Percentiles rank a stretch among this genome's conserved stretches.
Evolutionary conservation across 1,140 invertebrate genomes (phyloP).

Genomic region (Leptinotarsa lineolata): DNA sequence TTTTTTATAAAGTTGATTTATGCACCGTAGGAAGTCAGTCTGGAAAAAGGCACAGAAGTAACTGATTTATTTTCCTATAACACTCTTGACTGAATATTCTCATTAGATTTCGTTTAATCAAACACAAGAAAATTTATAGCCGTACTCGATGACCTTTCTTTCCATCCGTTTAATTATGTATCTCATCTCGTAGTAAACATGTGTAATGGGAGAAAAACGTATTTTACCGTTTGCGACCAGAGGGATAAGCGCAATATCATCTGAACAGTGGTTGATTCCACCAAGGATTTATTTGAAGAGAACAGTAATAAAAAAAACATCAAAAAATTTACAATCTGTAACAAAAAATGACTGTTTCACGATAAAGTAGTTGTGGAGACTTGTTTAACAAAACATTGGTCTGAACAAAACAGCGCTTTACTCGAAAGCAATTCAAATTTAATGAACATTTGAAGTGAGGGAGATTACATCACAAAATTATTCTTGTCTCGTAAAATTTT

Average conservation of each 20-base stretch:
- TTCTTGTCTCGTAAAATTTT: no score
- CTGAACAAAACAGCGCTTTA: no score
- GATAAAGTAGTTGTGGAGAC: no score
- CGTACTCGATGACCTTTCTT: background rate
- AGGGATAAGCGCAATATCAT: background rate
- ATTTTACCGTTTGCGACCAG: background rate
- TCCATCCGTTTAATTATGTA: conserved; percentile 4
- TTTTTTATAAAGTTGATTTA: conserved; percentile 1
- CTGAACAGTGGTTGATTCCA: background rate
- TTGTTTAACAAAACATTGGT: no score
- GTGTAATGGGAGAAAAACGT: conserved; percentile 8
- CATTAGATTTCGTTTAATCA: conserved; percentile 8
- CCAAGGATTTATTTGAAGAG: background rate
- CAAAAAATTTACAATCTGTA: no score
- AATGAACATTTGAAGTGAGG: no score
- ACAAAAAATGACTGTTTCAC: no score
- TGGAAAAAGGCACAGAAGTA: background rate
- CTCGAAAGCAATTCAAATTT: no score
- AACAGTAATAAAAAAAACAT: no score
- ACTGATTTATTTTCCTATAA: background rate
- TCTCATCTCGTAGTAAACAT: conserved; percentile 6
- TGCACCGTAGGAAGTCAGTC: conserved; percentile 1
- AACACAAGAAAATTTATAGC: conserved; percentile 8
- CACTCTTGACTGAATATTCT: background rate
- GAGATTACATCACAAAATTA: no score